Base-by-base conservation (phyloP, 2,113 vertebrate species). In the Eclectus roratus region DNA sequence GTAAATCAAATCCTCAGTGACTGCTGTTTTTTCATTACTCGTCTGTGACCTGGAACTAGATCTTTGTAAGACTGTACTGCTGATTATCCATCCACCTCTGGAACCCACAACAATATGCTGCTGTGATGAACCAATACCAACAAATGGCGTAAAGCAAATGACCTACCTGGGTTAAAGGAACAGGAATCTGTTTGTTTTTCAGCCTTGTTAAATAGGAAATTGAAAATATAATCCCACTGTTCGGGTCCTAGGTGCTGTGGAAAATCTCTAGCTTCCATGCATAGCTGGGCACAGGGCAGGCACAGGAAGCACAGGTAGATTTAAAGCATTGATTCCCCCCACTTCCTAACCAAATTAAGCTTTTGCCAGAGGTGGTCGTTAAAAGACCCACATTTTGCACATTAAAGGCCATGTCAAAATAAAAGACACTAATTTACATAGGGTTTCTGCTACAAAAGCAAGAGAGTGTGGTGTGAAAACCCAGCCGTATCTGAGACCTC, bases 11-110 rank as follows among this genome's bases (percentile, higher is more conserved):
- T 94, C 83, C 80, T 86, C 76, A 47, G 61, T 66, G 78, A 72
- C 79, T 92, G 90, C 61, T 94, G 74, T 31, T 93, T 92, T 85
- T 93, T 95, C 93, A 71, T 97, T 92, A 89, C 65, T 87, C 35
- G 73, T 21, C 88, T 87, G 76, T 91, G 87, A 92, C 73, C 91
- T 92, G 81, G 85, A 95, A 95, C 89, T 58, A 90, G 88, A 91
- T 93, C 87, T 87, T 56, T 89, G 74, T 55, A 47, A 56, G 35
- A 14, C 70, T 43, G 56, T 44, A 49, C 68, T 92, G 70, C 41
- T 85, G 83, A 88, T 76, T 65, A 91, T 70, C 64, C 41, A 88
- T 70, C 61, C 41, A 85, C 77, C 79, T 83, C 85, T 78, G 83
- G 68, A 91, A 90, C 68, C 55, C 37, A 41, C 71, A 76, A 50